phyloP scores from a whole-genome alignment of 2,888 invertebrate species.

The Polylopha cassiicola region DNA sequence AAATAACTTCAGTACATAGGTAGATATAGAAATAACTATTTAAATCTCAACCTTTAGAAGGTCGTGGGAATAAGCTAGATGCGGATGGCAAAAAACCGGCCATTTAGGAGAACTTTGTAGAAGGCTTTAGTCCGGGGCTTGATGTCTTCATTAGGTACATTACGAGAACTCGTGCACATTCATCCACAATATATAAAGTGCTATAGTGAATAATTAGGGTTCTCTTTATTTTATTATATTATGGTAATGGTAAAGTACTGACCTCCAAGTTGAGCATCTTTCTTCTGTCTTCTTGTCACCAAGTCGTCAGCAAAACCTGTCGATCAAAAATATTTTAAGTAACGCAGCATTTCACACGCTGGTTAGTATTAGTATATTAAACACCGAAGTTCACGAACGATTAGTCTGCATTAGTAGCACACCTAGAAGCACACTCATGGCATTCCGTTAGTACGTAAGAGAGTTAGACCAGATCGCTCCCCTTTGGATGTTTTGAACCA shows the following conservation, averaged over 20 bases:
- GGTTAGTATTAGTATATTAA: slow-evolving; percentile 44
- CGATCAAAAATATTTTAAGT: slow-evolving; percentile 21
- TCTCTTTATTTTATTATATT: no score
- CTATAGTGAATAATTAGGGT: no score
- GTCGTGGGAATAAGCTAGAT: no score
- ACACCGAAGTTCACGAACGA: slow-evolving; percentile 39
- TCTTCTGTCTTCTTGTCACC: slow-evolving; percentile 73
- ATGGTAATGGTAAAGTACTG: slow-evolving; percentile 29
- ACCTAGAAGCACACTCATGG: slow-evolving; percentile 63
- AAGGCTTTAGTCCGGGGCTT: no score
- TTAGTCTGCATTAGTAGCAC: slow-evolving; percentile 65
- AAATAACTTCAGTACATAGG: slow-evolving; percentile 18
- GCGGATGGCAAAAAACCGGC: no score
- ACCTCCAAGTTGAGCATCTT: slow-evolving; percentile 74
- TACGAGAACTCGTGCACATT: no score
- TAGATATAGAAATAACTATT: background rate
- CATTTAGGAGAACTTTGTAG: no score
- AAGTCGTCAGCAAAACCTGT: slow-evolving; percentile 75
- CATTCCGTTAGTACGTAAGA: slow-evolving; percentile 57
- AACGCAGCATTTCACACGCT: slow-evolving; percentile 21
- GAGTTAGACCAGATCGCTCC: slow-evolving; percentile 43
- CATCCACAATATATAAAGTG: no score
- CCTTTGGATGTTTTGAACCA: slow-evolving; percentile 28
- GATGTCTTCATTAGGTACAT: no score
- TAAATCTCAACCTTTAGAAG: background rate